Conservation (phyloP, 2,888 invertebrate genomes). For the Tetheella fluctuosa region DNA sequence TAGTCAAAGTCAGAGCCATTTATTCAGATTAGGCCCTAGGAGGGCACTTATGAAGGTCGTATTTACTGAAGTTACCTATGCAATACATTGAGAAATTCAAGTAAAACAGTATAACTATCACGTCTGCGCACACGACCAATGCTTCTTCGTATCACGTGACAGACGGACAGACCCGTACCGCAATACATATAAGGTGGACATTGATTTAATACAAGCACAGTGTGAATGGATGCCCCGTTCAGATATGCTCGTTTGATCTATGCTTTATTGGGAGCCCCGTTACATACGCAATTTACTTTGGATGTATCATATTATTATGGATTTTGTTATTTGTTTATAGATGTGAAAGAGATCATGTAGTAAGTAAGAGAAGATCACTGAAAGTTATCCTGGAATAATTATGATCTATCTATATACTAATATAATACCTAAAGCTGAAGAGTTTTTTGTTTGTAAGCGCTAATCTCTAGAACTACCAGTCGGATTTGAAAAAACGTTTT, state of each 20-base stretch:
- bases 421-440: no score
- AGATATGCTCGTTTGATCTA: constrained; percentile 58
- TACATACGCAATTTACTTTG: constrained; percentile 11
- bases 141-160: constrained; percentile 57
- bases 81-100: no score
- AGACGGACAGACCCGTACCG: constrained; percentile 50
- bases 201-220: constrained; percentile 67
- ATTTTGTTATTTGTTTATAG: background rate
- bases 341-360: background rate
- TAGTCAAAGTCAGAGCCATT: no score
- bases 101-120: background rate
- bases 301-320: constrained; percentile 2
- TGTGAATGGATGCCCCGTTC: constrained; percentile 57
- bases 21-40: no score
- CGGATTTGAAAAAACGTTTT: no score
- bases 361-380: no score
- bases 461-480: no score
- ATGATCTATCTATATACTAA: no score
- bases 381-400: no score
- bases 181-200: constrained; percentile 68
- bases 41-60: no score
- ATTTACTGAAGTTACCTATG: no score
- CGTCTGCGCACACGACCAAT: constrained; percentile 39
- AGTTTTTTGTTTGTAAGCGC: no score
- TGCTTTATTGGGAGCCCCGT: constrained; percentile 40